A percentile compares a stretch with the other conserved stretches of the same genome.
Conservation (phyloP, 2,113 vertebrate species). For the Daphoenositta chrysoptera region DNA sequence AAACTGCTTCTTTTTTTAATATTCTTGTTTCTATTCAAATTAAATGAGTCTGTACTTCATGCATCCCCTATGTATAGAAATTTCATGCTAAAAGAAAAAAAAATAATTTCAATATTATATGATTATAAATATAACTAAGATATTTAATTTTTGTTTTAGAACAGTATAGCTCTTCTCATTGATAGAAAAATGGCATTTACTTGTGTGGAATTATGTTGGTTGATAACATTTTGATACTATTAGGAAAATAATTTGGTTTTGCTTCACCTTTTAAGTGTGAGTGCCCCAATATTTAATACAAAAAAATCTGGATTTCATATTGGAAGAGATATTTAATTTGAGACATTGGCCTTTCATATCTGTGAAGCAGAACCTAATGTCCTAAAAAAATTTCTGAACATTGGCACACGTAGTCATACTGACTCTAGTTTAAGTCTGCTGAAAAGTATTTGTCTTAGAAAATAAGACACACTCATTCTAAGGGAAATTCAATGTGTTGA, state of each 20-base stretch:
- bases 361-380: not conserved
- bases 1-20: not conserved
- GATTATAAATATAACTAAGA: not conserved
- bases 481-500: not conserved
- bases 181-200: not conserved
- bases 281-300: not conserved
- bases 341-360: not conserved
- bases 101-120: not conserved
- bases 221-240: not conserved
- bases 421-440: not conserved
- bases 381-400: not conserved
- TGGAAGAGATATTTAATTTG: not conserved
- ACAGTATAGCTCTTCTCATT: not conserved
- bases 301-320: not conserved
- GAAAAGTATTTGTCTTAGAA: not conserved
- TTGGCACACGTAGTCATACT: fast-evolving
- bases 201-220: not conserved
- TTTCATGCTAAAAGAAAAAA: not conserved
- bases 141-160: not conserved
- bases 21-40: not conserved
- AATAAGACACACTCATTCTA: not conserved
- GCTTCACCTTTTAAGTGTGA: not conserved
- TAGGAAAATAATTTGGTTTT: not conserved
- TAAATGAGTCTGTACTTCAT: not conserved
- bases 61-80: not conserved